Evolutionary conservation across 2,113 vertebrate species (phyloP), one percentile per base, ranked within the genome.

Genomic region (Hymenochirus boettgeri): DNA sequence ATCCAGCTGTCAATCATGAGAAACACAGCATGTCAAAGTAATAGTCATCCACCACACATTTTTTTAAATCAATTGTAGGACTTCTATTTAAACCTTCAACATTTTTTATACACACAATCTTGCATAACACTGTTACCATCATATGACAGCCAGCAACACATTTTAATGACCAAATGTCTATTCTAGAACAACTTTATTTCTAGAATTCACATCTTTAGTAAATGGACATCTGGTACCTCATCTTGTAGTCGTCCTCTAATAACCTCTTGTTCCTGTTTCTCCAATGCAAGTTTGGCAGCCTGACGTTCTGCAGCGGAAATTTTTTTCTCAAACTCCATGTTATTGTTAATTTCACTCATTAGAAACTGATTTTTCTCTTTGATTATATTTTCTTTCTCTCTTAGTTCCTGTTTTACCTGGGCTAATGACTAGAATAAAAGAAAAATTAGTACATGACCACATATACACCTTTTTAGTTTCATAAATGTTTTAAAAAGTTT

Each of bases 261-360:
- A 2, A 23, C 26, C 61, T 98, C 92, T 52, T 89, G 82, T 22
- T 73, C 53, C 60, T 91, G 93, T 62, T 88, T 75, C 0, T 92
- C 86, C 7, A 71, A 73, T 55, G 75, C 82, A 33, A 90, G 87
- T 69, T 79, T 88, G 27, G 74, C 53, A 22, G 83, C 85, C 70
- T 85, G 86, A 5, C 77, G 79, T n/a, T 92, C 89, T 33, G 82
- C 71, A 4, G 13, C 12, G 2, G 74, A 47, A 53, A 92, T 89
- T 75, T 80, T 92, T 80, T 83, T 92, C 72, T 97, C 90, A n/a
- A 75, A 86, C 22, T 97, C 92, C 71, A 72, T 72, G 31, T 98
- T 99, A 80, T 95, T 96, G 17, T 88, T 82, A 37, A 74, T 83
- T 80, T 94, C 91, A 17, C 75, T 86, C 3, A 90, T 82, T 75